phyloP scores from a whole-genome alignment of 2,888 invertebrate genomes.

The Drosophila birchii region DNA sequence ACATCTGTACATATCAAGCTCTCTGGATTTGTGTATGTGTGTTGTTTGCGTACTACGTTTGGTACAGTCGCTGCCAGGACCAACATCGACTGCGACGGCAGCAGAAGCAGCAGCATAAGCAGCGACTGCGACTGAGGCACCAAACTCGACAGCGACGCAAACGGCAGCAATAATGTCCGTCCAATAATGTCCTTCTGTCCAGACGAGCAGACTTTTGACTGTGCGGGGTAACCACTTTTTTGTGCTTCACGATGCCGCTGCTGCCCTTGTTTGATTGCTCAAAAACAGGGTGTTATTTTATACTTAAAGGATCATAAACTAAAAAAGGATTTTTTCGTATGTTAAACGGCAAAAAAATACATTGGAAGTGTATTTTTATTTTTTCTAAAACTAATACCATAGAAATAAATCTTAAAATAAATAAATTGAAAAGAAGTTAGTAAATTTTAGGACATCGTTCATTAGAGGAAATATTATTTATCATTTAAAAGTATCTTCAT shows the following conservation, averaged over 20 bases:
- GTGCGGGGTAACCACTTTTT: constrained; percentile 78
- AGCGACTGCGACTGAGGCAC: constrained; percentile 35
- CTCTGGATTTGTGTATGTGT: constrained; percentile 29
- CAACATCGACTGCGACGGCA: constrained; percentile 47
- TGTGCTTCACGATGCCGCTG: constrained; percentile 65
- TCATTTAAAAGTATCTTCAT: background rate
- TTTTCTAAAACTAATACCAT: too few relatives aligned
- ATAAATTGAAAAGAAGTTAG: background rate
- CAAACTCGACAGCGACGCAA: constrained; percentile 49
- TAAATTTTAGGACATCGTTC: background rate
- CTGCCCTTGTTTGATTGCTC: constrained; percentile 72
- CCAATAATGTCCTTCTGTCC: constrained; percentile 57
- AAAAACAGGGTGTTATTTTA: constrained; percentile 60
- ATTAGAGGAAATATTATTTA: background rate
- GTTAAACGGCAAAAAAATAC: background rate
- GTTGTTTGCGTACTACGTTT: constrained; percentile 60
- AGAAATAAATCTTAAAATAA: too few relatives aligned
- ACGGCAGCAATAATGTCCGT: constrained; percentile 69
- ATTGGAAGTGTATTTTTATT: too few relatives aligned
- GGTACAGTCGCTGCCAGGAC: constrained; percentile 74
- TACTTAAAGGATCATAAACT: background rate
- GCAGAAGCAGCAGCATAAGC: constrained; percentile 30
- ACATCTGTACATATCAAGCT: constrained; percentile 31
- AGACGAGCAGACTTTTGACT: constrained; percentile 78
- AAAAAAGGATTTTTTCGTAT: background rate